Base-by-base conservation (phyloP, 2,113 vertebrate genomes). In the Serinus canaria region DNA sequence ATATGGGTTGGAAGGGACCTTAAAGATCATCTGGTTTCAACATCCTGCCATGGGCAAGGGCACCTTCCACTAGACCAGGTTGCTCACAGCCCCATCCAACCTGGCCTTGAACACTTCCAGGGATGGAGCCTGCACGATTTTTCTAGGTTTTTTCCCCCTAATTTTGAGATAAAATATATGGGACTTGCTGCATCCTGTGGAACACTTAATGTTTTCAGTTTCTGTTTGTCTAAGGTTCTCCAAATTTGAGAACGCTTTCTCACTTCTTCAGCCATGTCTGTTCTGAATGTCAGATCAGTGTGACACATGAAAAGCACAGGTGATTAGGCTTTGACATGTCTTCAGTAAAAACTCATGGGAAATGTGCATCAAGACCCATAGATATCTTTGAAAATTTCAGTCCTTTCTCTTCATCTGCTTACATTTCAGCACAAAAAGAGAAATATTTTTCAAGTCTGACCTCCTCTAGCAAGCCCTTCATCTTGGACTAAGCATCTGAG, bases 391-490 rank as follows among this genome's bases (percentile, higher is more conserved):
- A 80, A 95, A 91, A 94, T 44, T 49, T 52, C 18, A 37, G 2
- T 17, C 19, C 24, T 82, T 77, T 89, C 41, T 62, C 52, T 85
- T 72, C 10, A 80, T 72, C n/a, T 74, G 6, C 46, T 86, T 30
- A 60, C 23, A 23, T 76, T 83, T 94, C 50, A 80, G 37, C 14
- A 74, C 14, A 72, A 67, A 46, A 62, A 75, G 46, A 27, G 0
- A 23, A 67, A 9, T 0, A 0, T 76, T 88, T 92, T 94, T 83
- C 21, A 27, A 90, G 43, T 55, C 25, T 81, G 76, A 63, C 47
- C 52, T 87, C 21, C 59, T 83, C 30, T 52, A 74, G 44, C 0
- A 1, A 75, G 47, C 0, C 0, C 6, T 82, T 39, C 0, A 0
- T 92, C 35, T 87, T 86, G 47, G 13, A 5, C 56, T 47, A 20